phyloP scores from a whole-genome alignment of 2,888 invertebrate species.

The Thysanoteuthis rhombus region DNA sequence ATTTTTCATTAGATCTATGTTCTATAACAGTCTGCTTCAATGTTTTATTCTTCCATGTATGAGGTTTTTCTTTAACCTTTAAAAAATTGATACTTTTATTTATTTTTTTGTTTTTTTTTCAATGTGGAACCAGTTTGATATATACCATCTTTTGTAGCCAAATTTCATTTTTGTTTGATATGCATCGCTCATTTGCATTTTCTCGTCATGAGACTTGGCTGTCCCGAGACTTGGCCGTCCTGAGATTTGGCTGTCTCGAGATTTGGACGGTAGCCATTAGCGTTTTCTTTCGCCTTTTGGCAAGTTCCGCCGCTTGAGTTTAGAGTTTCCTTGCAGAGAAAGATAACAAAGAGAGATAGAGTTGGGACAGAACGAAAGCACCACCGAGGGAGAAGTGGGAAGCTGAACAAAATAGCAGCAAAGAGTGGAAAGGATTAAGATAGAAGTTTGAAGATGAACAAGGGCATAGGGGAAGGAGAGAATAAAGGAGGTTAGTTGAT shows the following conservation, averaged over 20 bases:
- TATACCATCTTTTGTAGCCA: neutral
- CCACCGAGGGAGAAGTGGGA: neutral
- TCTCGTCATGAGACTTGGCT: neutral
- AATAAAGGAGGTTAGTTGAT: neutral
- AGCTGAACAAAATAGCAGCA: neutral
- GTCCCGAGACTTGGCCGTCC: neutral
- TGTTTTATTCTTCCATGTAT: too few relatives aligned
- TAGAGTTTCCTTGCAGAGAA: neutral
- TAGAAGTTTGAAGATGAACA: neutral
- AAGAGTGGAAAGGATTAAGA: neutral
- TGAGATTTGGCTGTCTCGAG: slow-evolving; percentile 12
- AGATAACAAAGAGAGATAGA: neutral
- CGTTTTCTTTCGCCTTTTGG: neutral
- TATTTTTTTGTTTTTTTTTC: neutral
- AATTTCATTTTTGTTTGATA: neutral
- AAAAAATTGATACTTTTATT: too few relatives aligned
- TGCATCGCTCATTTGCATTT: neutral
- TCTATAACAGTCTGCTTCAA: too few relatives aligned
- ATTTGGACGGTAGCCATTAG: neutral
- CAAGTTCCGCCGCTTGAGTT: slow-evolving; percentile 12
- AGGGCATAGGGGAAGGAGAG: neutral
- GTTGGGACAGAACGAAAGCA: neutral
- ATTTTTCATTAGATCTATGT: too few relatives aligned
- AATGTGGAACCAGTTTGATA: neutral
- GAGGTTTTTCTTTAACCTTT: too few relatives aligned